These are phyloP conservation scores for Heliconius hortense DNA, from an alignment of 2,888 invertebrate species.

Conservation along the genomic window DNA sequence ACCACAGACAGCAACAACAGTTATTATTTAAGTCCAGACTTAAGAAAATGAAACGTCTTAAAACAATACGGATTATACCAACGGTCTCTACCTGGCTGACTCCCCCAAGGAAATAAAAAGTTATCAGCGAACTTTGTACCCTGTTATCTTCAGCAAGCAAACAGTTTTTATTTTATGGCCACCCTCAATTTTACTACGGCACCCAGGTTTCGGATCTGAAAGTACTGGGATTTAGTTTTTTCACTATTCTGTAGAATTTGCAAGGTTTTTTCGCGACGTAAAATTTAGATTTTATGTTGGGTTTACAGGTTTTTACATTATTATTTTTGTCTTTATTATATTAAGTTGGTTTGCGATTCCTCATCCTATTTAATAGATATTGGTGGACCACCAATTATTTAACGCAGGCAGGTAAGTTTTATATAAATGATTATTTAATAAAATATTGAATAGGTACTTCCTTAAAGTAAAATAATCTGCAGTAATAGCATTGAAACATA, in stretches of 20 bases:
- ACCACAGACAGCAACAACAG: conserved; percentile 13
- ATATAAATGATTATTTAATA: no score
- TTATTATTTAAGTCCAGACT: conserved; percentile 31
- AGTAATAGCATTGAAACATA: no score
- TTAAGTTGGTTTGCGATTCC: neutral
- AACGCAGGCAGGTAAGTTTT: no score
- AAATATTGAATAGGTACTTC: no score
- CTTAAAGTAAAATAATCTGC: no score
- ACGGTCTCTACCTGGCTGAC: conserved; percentile 38
- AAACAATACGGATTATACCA: conserved; percentile 39
- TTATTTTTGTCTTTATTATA: neutral
- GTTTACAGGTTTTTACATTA: neutral
- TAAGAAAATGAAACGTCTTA: conserved; percentile 38
- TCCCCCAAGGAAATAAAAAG: conserved; percentile 69
- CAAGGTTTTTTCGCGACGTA: conserved; percentile 25
- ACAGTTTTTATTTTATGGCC: conserved; percentile 79
- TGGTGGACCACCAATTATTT: no score
- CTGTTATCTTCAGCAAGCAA: conserved; percentile 75
- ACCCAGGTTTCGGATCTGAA: conserved; percentile 48
- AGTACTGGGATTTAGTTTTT: conserved; percentile 49
- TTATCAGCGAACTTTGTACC: conserved; percentile 77
- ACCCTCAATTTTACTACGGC: conserved; percentile 65
- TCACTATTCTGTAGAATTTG: conserved; percentile 44
- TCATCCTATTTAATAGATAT: neutral
- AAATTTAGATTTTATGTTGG: neutral